phyloP scores from a whole-genome alignment of 1,140 invertebrate species.

The Aphelinus atriplicis region DNA sequence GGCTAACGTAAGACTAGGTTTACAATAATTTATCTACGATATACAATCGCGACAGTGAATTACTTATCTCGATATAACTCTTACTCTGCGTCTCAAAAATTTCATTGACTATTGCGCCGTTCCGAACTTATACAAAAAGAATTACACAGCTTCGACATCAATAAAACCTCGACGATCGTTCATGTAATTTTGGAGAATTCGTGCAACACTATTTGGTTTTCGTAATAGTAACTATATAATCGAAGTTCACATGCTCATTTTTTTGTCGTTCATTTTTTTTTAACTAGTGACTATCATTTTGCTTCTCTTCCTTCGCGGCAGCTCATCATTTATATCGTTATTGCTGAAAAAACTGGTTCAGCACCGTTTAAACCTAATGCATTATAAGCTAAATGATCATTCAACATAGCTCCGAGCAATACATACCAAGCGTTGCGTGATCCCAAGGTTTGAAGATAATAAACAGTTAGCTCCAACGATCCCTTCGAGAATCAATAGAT shows the following conservation, averaged over 20 bases:
- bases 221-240: constrained; percentile 40
- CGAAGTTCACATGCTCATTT: constrained; percentile 26
- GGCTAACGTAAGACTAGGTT: constrained; percentile 41
- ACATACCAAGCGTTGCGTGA: background rate
- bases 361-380: constrained; percentile 11
- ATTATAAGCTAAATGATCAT: too few relatives aligned
- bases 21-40: constrained; percentile 41
- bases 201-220: constrained; percentile 42
- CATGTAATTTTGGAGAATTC: constrained; percentile 30
- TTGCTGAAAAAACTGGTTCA: constrained; percentile 20
- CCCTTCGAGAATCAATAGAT: background rate
- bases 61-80: constrained; percentile 18
- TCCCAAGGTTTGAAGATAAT: background rate
- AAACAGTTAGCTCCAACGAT: background rate
- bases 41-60: background rate
- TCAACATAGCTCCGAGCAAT: too few relatives aligned
- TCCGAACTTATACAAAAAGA: constrained; percentile 10
- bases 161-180: constrained; percentile 5
- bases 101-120: background rate
- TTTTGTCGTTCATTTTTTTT: constrained; percentile 16
- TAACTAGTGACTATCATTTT: constrained; percentile 38
- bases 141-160: constrained; percentile 20
- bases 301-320: constrained; percentile 12
- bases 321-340: background rate
- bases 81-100: constrained; percentile 15